Conservation (phyloP, 2,888 invertebrate genomes). For the Diogma glabrata region DNA sequence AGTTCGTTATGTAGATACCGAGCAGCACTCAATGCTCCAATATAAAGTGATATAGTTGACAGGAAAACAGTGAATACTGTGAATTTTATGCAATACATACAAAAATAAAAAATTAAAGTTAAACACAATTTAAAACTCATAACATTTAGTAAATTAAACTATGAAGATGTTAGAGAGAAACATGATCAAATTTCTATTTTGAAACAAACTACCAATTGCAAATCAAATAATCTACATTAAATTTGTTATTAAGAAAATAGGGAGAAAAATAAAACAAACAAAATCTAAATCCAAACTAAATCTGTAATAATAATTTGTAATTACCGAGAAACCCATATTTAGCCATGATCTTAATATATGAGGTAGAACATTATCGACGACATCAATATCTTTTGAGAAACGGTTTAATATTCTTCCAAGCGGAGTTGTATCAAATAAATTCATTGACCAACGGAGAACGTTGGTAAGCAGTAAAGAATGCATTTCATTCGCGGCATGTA, state of each 20-base stretch:
- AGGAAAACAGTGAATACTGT: conserved; percentile 41
- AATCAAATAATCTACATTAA: no score
- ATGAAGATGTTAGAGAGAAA: no score
- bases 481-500: conserved; percentile 47
- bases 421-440: conserved; percentile 70
- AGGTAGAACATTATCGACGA: conserved; percentile 44
- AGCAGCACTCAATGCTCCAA: conserved; percentile 48
- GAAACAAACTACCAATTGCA: no score
- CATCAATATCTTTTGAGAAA: conserved; percentile 49
- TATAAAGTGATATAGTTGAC: conserved; percentile 43
- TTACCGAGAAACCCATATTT: conserved; percentile 38
- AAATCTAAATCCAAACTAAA: conserved; percentile 23
- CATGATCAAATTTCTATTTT: no score
- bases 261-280: no score
- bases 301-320: no score
- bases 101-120: conserved; percentile 11
- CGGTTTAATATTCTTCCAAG: conserved; percentile 60
- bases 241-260: no score
- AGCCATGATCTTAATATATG: conserved; percentile 31
- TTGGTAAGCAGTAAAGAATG: conserved; percentile 47
- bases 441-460: conserved; percentile 55
- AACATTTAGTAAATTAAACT: no score
- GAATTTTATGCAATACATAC: neutral
- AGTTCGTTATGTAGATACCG: conserved; percentile 45
- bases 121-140: no score